Percentiles rank a stretch among this genome's conserved stretches.
Conservation (phyloP, 1,140 invertebrate species). For the Lycorma delicatula region DNA sequence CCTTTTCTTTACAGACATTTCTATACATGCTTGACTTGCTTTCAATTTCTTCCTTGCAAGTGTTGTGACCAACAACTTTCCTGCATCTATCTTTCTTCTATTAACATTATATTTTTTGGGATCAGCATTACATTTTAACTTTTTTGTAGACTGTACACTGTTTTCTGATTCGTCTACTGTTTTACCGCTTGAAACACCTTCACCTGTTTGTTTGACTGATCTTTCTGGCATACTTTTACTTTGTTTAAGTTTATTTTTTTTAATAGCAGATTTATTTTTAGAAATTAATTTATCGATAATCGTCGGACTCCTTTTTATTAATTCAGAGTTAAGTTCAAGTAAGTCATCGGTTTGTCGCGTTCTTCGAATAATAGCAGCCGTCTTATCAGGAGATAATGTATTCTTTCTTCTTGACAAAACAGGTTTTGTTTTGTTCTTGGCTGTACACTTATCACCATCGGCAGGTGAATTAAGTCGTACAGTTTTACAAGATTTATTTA, state of each 20-base stretch:
- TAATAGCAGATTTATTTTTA: conserved; percentile 11
- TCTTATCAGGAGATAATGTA: neutral
- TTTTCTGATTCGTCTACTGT: too few relatives aligned
- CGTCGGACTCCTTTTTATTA: conserved; percentile 7
- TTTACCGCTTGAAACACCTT: neutral
- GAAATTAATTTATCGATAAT: conserved; percentile 14
- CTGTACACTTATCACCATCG: too few relatives aligned
- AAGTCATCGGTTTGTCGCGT: neutral
- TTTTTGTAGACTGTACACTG: neutral
- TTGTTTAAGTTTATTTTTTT: neutral
- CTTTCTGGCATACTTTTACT: too few relatives aligned
- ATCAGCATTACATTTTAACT: neutral
- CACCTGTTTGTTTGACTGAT: too few relatives aligned
- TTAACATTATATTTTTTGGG: neutral
- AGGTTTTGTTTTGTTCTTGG: too few relatives aligned
- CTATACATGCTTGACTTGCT: neutral
- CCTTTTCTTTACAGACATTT: neutral
- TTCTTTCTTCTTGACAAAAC: too few relatives aligned
- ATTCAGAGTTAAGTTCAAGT: neutral
- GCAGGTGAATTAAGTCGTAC: too few relatives aligned
- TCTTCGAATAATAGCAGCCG: neutral
- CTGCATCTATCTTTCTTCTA: neutral
- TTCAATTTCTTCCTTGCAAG: neutral
- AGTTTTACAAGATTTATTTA: too few relatives aligned
- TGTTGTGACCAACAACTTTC: neutral